Evolutionary conservation across 2,888 invertebrate species (phyloP), one percentile per base, ranked within the genome.

Genomic region (Eurois occulta): DNA sequence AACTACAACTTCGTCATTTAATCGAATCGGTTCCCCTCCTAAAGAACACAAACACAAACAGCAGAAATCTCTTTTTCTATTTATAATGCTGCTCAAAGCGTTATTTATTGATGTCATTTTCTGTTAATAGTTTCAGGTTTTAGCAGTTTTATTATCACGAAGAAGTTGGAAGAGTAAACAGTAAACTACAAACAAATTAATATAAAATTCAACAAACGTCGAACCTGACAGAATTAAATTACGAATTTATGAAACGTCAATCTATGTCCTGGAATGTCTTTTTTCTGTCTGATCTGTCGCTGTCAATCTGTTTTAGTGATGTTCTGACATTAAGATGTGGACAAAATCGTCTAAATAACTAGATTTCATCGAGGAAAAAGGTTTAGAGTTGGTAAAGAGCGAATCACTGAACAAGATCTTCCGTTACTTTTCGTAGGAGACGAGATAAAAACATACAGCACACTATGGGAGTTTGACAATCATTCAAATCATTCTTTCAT

Each of bases 41-140:
- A 91, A 64, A 10, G 80, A 81, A 70, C 89, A 90, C 28, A 94
- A 91, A 87, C 95, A 95, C 65, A 95, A 86, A 77, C 93, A 93
- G 81, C 95, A 95, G 77, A 94, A 92, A 71, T 93, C 90, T 70
- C 89, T 88, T 69, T 91, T 90, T 24, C 90, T 91, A 52, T 89
- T 90, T 64, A 95, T 77, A 72, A 95, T 86, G 75, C 91, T 91
- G 41, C 88, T 79, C 35, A 95, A 64, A 28, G 91, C 86, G 68
- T 86, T 86, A 58, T 87, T 87, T 48, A 93, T 68, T 8, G 89
- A 78, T 24, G 87, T 77, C 92, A 92, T 93, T 60, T 71, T 81
- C 35, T 41, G 6, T 4, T 10, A 43, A 16, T 2, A 35, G 7
- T 32, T 67, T 67, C 16, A 48, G 13, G 32, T 21, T 58, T n/a